Conservation (phyloP, 2,888 invertebrate genomes). For the Drosophila macrospina region DNA sequence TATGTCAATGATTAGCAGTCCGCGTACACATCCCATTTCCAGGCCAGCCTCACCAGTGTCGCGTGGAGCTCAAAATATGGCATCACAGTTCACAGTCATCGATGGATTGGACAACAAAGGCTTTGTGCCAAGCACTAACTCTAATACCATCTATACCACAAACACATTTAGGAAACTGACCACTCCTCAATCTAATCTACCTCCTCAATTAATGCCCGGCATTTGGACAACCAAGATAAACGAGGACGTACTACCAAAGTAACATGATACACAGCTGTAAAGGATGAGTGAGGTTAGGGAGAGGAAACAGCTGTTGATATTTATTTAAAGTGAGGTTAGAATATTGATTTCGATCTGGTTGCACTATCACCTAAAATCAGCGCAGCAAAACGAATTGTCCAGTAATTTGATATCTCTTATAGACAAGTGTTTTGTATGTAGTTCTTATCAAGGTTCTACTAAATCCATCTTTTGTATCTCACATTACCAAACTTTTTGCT, state of each 20-base stretch:
- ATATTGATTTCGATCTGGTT: slow-evolving; percentile 7
- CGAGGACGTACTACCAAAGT: slow-evolving; percentile 75
- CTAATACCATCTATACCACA: slow-evolving; percentile 65
- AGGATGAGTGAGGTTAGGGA: slow-evolving; percentile 11
- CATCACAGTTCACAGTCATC: slow-evolving; percentile 67
- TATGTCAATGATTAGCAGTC: slow-evolving; percentile 83
- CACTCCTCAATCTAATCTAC: slow-evolving; percentile 84
- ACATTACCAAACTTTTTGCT: slow-evolving; percentile 44
- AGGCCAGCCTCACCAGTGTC: slow-evolving; percentile 47
- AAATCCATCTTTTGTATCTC: slow-evolving; percentile 49
- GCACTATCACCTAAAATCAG: slow-evolving; percentile 14
- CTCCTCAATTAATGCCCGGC: slow-evolving; percentile 84
- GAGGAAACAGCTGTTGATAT: slow-evolving; percentile 1
- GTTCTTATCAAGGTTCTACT: slow-evolving; percentile 16
- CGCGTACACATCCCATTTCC: slow-evolving; percentile 80
- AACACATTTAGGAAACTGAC: slow-evolving; percentile 74
- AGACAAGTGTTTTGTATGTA: slow-evolving; percentile 25
- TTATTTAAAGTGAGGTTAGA: slow-evolving; percentile 13
- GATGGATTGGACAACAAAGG: slow-evolving; percentile 80
- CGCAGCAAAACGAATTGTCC: slow-evolving; percentile 27
- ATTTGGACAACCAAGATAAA: slow-evolving; percentile 85
- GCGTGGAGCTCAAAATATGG: slow-evolving; percentile 64
- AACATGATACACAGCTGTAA: slow-evolving; percentile 29
- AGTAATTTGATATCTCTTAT: slow-evolving; percentile 55
- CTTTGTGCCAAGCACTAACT: slow-evolving; percentile 50